Conservation (phyloP, 2,888 invertebrate species). For the Galerucella pusilla region DNA sequence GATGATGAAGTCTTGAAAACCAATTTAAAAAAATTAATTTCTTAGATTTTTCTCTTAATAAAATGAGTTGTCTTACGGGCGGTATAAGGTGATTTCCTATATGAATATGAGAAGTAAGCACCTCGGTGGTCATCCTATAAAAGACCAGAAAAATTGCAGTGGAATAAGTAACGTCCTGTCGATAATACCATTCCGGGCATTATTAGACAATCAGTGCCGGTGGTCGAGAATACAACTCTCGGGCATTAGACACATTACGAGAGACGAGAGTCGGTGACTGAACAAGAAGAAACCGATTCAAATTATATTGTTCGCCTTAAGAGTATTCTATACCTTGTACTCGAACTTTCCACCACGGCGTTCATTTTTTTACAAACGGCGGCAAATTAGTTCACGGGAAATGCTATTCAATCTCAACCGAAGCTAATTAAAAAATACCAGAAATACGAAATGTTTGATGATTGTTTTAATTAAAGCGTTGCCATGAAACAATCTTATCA, state of each 20-base stretch:
- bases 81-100: background rate
- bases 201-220: conserved; percentile 61
- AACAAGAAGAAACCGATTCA: conserved; percentile 52
- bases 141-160: conserved; percentile 35
- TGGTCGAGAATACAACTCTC: conserved; percentile 53
- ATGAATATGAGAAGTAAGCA: conserved; percentile 12
- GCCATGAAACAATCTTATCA: background rate
- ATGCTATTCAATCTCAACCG: background rate
- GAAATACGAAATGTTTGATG: conserved; percentile 2
- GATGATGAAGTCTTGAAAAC: too few relatives aligned
- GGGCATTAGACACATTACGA: conserved; percentile 48
- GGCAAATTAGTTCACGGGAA: background rate
- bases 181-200: conserved; percentile 55
- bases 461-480: conserved; percentile 5
- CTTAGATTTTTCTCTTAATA: too few relatives aligned
- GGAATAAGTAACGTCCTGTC: conserved; percentile 39
- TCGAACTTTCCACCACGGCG: conserved; percentile 9
- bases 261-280: conserved; percentile 40
- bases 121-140: conserved; percentile 37
- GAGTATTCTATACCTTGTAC: conserved; percentile 12
- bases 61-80: background rate
- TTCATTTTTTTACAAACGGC: background rate
- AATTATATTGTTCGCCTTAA: conserved; percentile 53
- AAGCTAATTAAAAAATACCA: conserved; percentile 1
- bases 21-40: too few relatives aligned